These are phyloP conservation scores for Melikaiella ostensackeni DNA, from an alignment of 2,888 invertebrate genomes.

Conservation along the genomic window DNA sequence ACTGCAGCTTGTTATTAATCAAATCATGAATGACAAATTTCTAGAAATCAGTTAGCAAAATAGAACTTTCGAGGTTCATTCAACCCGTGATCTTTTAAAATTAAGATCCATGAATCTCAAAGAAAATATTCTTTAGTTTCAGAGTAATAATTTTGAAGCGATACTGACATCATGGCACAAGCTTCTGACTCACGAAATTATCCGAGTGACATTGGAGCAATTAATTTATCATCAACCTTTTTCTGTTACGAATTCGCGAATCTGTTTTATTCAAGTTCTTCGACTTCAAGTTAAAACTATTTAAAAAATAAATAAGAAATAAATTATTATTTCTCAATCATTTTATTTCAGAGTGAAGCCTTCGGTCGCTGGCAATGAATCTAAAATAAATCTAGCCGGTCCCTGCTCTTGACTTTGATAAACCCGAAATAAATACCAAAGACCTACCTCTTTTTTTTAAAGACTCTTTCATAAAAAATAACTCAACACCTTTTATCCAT, in stretches of 20 bases:
- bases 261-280: not conserved
- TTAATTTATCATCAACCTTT: not conserved
- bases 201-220: not conserved
- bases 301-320: too few species aligned
- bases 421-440: not conserved
- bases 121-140: not conserved
- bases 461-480: not conserved
- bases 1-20: too few species aligned
- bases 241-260: not conserved
- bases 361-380: not conserved
- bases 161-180: not conserved
- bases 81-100: conserved; percentile 2
- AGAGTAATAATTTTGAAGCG: not conserved
- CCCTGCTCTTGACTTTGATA: not conserved
- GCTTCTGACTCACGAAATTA: not conserved
- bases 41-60: not conserved
- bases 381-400: not conserved
- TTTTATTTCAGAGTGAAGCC: not conserved
- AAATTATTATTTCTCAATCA: not conserved
- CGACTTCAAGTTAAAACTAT: not conserved
- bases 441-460: not conserved
- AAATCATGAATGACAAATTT: not conserved
- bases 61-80: not conserved
- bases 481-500: not conserved
- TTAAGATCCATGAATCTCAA: not conserved